Evolutionary conservation across 2,888 invertebrate genomes (phyloP).

Genomic region (Clepsis dumicolana): DNA sequence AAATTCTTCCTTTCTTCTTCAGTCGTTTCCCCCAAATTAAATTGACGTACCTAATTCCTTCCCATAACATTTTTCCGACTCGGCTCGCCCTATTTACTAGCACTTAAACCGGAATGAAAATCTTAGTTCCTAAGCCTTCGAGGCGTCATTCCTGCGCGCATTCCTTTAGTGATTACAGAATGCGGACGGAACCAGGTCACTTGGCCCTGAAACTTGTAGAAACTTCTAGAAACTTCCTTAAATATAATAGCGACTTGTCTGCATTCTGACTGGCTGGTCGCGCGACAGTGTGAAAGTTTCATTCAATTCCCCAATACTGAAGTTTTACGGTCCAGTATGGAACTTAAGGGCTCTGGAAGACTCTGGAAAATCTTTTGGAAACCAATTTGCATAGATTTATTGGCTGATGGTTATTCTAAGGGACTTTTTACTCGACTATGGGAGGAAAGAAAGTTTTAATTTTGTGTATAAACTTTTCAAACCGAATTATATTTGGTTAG

Average conservation of each 20-base stretch:
- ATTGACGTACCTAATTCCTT: neutral
- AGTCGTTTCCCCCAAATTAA: too few relatives aligned
- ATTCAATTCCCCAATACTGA: conserved; percentile 51
- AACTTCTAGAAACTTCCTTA: conserved; percentile 26
- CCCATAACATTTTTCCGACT: neutral
- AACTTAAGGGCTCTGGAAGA: conserved; percentile 9
- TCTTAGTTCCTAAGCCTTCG: conserved; percentile 8
- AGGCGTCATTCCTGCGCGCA: conserved; percentile 32
- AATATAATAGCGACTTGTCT: conserved; percentile 31
- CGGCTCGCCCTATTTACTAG: neutral
- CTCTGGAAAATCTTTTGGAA: conserved; percentile 16
- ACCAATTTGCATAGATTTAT: conserved; percentile 28
- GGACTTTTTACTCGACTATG: neutral
- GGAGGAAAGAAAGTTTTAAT: neutral
- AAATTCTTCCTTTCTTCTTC: too few relatives aligned
- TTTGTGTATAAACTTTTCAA: neutral
- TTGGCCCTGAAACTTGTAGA: conserved; percentile 37
- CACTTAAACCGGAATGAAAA: conserved; percentile 8
- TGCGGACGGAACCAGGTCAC: conserved; percentile 40
- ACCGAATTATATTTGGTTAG: neutral
- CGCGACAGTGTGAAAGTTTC: conserved; percentile 44
- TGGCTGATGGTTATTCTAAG: neutral
- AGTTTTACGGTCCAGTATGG: conserved; percentile 22
- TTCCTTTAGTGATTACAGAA: conserved; percentile 36
- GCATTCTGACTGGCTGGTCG: conserved; percentile 36